Percentiles rank a stretch among this genome's conserved stretches.
phyloP scores from a whole-genome alignment of 2,113 vertebrate species.

The Alectura lathami region DNA sequence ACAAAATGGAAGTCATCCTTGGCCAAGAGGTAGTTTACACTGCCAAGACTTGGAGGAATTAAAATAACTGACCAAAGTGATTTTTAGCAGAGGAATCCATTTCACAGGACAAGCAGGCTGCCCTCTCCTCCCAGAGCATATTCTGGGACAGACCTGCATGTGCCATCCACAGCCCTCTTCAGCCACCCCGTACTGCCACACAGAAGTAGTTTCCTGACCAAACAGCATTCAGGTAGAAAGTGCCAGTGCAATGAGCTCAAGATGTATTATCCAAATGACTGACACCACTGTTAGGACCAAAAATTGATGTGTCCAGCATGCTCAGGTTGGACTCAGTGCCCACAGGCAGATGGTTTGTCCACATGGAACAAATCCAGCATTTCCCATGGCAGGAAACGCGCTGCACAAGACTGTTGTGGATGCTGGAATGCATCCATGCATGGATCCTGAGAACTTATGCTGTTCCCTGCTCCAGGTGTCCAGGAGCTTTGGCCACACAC shows the following conservation, averaged over 20 bases:
- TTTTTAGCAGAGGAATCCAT: background rate
- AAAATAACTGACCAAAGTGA: background rate
- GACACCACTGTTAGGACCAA: background rate
- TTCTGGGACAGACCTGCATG: background rate
- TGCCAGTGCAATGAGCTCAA: background rate
- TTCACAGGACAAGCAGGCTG: background rate
- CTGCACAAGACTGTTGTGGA: fast-evolving
- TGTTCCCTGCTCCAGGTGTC: background rate
- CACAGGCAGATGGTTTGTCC: background rate
- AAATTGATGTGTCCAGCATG: background rate
- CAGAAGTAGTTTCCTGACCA: background rate
- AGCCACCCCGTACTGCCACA: background rate
- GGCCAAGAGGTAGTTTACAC: background rate
- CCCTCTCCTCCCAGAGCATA: background rate
- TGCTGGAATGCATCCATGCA: background rate
- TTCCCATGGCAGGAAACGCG: background rate
- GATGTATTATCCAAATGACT: background rate
- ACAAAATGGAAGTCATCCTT: background rate
- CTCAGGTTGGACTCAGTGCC: background rate
- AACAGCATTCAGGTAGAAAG: background rate
- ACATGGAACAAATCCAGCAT: background rate
- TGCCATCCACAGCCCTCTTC: no score
- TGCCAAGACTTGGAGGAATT: background rate
- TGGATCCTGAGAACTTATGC: background rate
- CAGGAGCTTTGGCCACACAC: background rate